These are phyloP conservation scores for Pleuronectes platessa DNA, from an alignment of 2,113 vertebrate genomes.

Conservation along the genomic window DNA sequence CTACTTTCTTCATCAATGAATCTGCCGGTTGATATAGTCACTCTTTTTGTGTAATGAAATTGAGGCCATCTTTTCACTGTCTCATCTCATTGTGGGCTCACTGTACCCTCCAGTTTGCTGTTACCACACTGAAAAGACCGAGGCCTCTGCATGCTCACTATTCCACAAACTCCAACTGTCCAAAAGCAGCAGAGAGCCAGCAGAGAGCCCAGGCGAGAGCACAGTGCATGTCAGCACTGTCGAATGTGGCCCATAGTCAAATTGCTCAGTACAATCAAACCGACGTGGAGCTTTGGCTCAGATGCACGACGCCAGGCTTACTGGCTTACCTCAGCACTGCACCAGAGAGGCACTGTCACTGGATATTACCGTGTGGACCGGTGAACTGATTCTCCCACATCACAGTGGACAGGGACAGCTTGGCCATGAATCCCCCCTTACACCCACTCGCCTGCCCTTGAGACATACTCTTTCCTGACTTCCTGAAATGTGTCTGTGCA, in stretches of 20 bases:
- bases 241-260: slow-evolving; percentile 29
- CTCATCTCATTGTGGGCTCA: too few species aligned
- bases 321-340: slow-evolving; percentile 76
- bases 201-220: background rate
- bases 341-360: slow-evolving; percentile 73
- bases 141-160: background rate
- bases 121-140: background rate
- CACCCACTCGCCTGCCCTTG: slow-evolving; percentile 46
- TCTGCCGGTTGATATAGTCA: background rate
- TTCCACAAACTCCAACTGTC: background rate
- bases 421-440: slow-evolving; percentile 20
- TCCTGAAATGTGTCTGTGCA: slow-evolving; percentile 64
- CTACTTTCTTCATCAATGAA: background rate
- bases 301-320: slow-evolving; percentile 47
- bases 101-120: too few species aligned
- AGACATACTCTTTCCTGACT: slow-evolving; percentile 43
- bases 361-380: slow-evolving; percentile 72
- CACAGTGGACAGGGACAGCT: slow-evolving; percentile 46
- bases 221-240: slow-evolving; percentile 30
- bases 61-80: background rate
- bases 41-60: background rate
- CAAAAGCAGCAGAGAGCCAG: background rate
- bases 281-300: slow-evolving; percentile 50
- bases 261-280: slow-evolving; percentile 50
- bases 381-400: slow-evolving; percentile 53